Evolutionary conservation across 2,888 invertebrate species (phyloP).

Genomic region (Conomelus anceps): DNA sequence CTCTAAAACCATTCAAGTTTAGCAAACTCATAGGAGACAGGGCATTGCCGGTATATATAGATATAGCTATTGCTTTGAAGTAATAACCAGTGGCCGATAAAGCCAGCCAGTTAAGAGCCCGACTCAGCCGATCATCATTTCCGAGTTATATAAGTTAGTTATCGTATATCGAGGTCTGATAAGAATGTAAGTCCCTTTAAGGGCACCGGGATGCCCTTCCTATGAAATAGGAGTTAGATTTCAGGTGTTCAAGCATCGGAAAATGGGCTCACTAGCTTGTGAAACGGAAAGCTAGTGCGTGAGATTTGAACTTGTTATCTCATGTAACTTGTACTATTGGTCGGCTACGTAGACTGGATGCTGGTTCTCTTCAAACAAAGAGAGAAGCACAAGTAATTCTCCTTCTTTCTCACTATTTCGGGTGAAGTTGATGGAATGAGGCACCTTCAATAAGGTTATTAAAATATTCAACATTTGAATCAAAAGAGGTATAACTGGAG

Average conservation of each 20-base stretch:
- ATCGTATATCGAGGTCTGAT: neutral
- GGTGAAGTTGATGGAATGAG: too few species aligned
- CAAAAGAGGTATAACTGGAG: too few species aligned
- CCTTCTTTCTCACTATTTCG: too few species aligned
- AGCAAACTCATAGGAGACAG: too few species aligned
- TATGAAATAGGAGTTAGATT: neutral
- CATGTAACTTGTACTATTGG: neutral
- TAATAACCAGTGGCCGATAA: neutral
- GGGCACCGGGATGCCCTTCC: too few species aligned
- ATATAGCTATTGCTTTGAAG: neutral
- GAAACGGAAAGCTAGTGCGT: neutral
- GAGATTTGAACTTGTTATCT: neutral
- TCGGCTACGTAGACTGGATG: neutral
- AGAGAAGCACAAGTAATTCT: neutral
- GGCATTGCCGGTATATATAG: neutral
- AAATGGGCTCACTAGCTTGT: neutral
- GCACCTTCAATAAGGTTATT: too few species aligned
- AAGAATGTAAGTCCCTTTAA: neutral
- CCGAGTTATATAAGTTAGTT: neutral
- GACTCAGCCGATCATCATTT: neutral
- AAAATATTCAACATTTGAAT: too few species aligned
- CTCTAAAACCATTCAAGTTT: neutral
- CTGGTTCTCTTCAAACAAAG: neutral
- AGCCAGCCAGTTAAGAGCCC: neutral
- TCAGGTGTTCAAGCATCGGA: neutral